Base-by-base conservation (phyloP, 2,113 vertebrate species). In the Xyrauchen texanus region DNA sequence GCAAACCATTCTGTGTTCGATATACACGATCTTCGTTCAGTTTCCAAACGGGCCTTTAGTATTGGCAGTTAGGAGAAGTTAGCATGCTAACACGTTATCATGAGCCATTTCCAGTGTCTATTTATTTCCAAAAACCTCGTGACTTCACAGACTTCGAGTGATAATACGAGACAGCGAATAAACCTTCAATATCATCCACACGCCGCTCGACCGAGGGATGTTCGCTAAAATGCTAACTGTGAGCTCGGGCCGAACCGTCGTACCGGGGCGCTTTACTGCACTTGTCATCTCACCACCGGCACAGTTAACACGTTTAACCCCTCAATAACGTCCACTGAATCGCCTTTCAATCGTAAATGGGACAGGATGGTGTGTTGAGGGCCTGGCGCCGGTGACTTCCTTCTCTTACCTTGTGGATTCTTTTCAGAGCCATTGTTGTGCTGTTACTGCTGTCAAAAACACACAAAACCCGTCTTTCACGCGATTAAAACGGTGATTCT, bases 401-500 rank as follows among this genome's bases (percentile, higher is more conserved):
- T 83, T 70, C 78, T 82, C 91, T 95, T 94, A 96, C 95, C 95
- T 96, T 96, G 90, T 96, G 95, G 94, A 96, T 96, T 94, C 95
- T 95, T 92, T 96, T 96, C 90, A 96, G 92, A 94, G 95, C 95
- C 95, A 96, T 96, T 94, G 93, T 94, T 94, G 92, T 93, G 93
- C 91, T 93, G 90, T 91, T 90, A 89, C 81, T 84, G 85, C 92
- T 93, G 92, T 93, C 93, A 92, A 89, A 87, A 92, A 93, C 12
- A 53, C 47, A 44, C 60, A 66, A 76, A 65, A 91, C 72, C 72
- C 90, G 91, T 92, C 87, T 82, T 88, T 65, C 80, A 82, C 55
- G 85, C 92, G 90, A 86, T 91, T 92, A 90, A 93, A 92, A 93
- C 90, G 89, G 87, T 90, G 89, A 88, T 90, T 85, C 85, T 63